Conservation (phyloP, 2,888 invertebrate species). For the Ryuthela nishihirai region DNA sequence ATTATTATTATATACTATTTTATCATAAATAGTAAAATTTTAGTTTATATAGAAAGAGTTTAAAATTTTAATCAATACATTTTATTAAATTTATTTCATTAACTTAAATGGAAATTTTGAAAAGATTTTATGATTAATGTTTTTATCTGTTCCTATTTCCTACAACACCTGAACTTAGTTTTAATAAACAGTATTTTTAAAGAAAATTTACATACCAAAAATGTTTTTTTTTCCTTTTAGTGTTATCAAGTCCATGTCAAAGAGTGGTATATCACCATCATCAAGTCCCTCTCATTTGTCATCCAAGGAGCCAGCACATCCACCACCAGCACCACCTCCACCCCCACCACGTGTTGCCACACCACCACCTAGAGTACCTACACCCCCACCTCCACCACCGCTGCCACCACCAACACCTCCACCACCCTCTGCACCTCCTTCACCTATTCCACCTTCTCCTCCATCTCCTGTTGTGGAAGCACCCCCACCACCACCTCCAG, state of each 20-base stretch:
- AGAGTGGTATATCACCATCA: slow-evolving; percentile 4
- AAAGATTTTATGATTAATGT: no score
- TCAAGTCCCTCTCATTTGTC: slow-evolving; percentile 6
- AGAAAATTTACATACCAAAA: no score
- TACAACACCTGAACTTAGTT: no score
- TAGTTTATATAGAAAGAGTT: neutral
- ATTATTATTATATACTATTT: neutral
- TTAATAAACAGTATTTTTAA: no score
- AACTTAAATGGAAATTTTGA: neutral
- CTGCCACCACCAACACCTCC: slow-evolving; percentile 9
- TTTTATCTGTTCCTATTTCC: no score
- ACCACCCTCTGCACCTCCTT: neutral
- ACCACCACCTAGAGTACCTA: slow-evolving; percentile 10
- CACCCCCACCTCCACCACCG: slow-evolving; percentile 13
- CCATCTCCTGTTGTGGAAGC: slow-evolving; percentile 1
- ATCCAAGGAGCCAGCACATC: slow-evolving; percentile 1
- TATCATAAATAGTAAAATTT: neutral
- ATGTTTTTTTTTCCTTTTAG: no score
- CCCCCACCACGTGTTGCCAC: slow-evolving; percentile 9
- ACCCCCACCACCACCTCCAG: slow-evolving; percentile 10
- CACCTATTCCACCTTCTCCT: neutral
- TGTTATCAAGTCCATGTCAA: no score
- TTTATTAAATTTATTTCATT: neutral
- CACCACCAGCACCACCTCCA: slow-evolving; percentile 5
- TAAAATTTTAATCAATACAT: neutral